Base-by-base conservation (phyloP, 2,113 vertebrate species). In the Thunnus maccoyii region DNA sequence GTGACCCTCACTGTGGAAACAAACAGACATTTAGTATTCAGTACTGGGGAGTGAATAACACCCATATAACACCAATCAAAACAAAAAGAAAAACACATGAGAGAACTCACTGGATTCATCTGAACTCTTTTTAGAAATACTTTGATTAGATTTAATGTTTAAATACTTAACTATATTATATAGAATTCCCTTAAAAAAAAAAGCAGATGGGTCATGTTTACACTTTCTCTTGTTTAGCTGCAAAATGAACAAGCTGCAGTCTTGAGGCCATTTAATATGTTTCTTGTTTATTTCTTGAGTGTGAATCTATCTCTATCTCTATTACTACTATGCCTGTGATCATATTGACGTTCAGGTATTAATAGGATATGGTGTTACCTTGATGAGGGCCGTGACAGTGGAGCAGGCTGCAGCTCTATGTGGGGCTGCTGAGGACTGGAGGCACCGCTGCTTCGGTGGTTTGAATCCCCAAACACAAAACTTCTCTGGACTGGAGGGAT, bases 381-480 rank as follows among this genome's bases (percentile, higher is more conserved):
- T 79, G 95, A 96, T 2, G 97, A 96, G 36, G 96, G 94, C 82
- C 96, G 96, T 74, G 97, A 94, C 89, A 97, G 94, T 8, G 94
- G 95, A 22, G 94, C 92, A 2, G 96, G 92, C 86, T 96, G 97
- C 72, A 97, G 96, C 71, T 98, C 98, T 30, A 95, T 93, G 90
- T 97, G 93, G 7, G 89, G 81, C 80, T 94, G 97, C 70, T 98
- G 97, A 11, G 94, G 93, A 76, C 94, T 97, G 90, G 97, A 97
- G 41, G 96, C 94, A 0, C 96, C 96, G 0, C 97, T 97, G 87
- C 95, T 96, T 71, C 97, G 94, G 87, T 97, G 97, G 91, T 96
- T 98, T 82, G 97, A 89, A 74, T 99, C 98, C 87, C 96, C 95
- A 91, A 98, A 99, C 92, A 97, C 96, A 3, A 95, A 98, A 92